Percentiles rank a stretch among this genome's conserved stretches.
Conservation (phyloP, 2,113 vertebrate species). For the Sialia sialis region DNA sequence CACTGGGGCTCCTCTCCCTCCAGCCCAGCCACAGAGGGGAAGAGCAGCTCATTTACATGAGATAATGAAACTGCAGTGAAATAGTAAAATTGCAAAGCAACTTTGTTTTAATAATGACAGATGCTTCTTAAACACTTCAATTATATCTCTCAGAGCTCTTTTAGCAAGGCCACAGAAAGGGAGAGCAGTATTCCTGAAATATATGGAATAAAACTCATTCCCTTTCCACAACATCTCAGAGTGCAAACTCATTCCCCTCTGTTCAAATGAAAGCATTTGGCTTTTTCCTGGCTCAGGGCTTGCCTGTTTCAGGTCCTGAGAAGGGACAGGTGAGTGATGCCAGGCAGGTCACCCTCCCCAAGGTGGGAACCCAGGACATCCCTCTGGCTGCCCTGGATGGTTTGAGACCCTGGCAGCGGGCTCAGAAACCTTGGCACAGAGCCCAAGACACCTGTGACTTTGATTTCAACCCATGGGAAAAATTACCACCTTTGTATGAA, state of each 20-base stretch:
- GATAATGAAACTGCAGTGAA: conserved; percentile 61
- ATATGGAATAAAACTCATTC: background rate
- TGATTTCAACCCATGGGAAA: no score
- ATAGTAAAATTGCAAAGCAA: conserved; percentile 11
- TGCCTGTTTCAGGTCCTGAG: background rate
- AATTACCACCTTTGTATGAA: no score
- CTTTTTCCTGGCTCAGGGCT: background rate
- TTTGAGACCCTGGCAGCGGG: no score
- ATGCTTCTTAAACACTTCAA: conserved; percentile 41
- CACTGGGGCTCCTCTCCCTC: conserved; percentile 23
- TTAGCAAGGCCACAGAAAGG: background rate
- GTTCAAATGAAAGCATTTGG: background rate
- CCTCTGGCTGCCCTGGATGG: no score
- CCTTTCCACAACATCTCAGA: background rate
- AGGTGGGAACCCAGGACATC: no score
- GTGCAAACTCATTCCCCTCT: background rate
- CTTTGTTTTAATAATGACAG: conserved; percentile 64
- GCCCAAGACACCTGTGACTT: no score
- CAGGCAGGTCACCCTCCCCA: background rate
- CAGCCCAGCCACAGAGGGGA: conserved; percentile 5
- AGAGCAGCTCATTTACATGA: conserved; percentile 55
- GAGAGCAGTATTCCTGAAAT: background rate
- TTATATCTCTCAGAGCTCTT: background rate
- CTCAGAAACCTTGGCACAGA: no score
- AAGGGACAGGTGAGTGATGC: background rate